These are phyloP conservation scores for Balanococcus diminutus DNA, from an alignment of 2,888 invertebrate genomes.

Conservation along the genomic window DNA sequence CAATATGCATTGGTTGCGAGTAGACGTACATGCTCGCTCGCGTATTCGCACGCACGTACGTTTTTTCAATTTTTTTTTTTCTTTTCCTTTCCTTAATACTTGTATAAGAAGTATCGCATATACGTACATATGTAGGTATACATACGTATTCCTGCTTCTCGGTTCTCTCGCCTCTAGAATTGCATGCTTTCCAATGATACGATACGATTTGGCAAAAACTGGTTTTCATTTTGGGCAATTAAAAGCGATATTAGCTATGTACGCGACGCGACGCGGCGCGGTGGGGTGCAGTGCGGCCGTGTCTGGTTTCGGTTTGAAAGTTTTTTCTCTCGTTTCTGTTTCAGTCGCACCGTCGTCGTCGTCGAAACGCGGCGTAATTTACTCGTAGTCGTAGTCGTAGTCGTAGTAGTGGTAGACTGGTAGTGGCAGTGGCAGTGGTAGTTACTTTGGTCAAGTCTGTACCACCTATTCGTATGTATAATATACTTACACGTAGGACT, in stretches of 20 bases:
- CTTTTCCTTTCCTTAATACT: background rate
- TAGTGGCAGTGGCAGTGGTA: no score
- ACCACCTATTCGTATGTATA: background rate
- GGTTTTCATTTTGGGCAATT: slow-evolving; percentile 50
- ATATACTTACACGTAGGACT: background rate
- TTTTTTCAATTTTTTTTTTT: background rate
- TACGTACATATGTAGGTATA: no score
- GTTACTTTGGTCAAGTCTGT: no score
- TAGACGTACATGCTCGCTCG: background rate
- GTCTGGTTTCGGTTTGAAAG: slow-evolving; percentile 39
- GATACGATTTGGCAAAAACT: slow-evolving; percentile 54
- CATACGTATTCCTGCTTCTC: slow-evolving; percentile 29
- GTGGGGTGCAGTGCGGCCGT: no score
- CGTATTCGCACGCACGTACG: background rate
- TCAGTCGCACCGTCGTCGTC: background rate
- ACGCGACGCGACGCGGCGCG: background rate
- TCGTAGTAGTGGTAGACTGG: no score
- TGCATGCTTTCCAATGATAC: slow-evolving; percentile 52
- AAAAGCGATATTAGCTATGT: slow-evolving; percentile 44
- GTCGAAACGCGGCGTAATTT: no score
- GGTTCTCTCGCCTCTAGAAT: background rate
- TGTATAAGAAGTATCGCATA: no score
- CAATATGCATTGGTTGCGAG: background rate
- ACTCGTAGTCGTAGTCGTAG: background rate
- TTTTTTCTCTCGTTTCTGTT: background rate